Base-by-base conservation (phyloP, 2,113 vertebrate genomes). In the Oenanthe melanoleuca region DNA sequence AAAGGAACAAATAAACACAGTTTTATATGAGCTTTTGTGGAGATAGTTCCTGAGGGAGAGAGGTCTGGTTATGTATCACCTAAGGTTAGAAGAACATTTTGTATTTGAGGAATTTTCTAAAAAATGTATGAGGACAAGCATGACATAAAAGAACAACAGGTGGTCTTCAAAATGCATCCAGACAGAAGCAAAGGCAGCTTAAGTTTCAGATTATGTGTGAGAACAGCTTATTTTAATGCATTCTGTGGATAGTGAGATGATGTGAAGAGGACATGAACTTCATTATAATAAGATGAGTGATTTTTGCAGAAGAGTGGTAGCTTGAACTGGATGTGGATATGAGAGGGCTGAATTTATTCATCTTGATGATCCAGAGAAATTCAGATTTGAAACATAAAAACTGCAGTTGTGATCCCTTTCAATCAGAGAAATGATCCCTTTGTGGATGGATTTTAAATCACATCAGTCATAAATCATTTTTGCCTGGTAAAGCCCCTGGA, bases 391-490 rank as follows among this genome's bases (percentile, higher is more conserved):
- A 81, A 37, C 44, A 80, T 80, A 84, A 85, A 92, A 96, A 45
- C 33, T 80, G 78, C 44, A 90, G 42, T 53, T 86, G 40, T 77
- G 34, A 85, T 96, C 61, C 84, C 26, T 92, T 91, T 90, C 83
- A 83, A 38, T 80, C 73, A 87, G 40, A 92, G 34, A 78, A 80
- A 52, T 64, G 4, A 93, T 80, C 33, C 96, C 29, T 92, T 78
- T 88, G 88, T 88, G 75, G 67, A 83, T 74, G 21, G 42, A 86
- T 83, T 93, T 93, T 77, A 92, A 78, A 73, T 71, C 64, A 56
- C 31, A 74, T 64, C 55, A 73, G 60, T 25, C 60, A 40, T 67
- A 89, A 66, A 87, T 90, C 50, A 50, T 80, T 78, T 53, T 42
- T 60, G 11, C 44, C 40, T 9, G 6, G n/a, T 71, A 85, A 81